phyloP scores from a whole-genome alignment of 2,888 invertebrate genomes.

The Parasteatoda lunata region DNA sequence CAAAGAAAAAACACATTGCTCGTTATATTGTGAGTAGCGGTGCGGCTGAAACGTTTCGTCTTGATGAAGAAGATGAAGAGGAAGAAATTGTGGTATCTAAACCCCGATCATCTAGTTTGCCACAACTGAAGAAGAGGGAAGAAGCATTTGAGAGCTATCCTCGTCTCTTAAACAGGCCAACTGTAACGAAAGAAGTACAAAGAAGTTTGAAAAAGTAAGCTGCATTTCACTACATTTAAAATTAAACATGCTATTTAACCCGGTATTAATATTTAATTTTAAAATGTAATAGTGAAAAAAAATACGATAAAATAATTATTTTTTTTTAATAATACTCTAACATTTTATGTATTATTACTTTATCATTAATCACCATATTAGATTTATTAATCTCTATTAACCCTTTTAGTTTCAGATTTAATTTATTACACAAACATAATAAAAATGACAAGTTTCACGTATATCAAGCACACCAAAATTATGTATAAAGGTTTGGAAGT shows the following conservation, averaged over 20 bases:
- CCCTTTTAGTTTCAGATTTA: too few relatives aligned
- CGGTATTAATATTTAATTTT: too few relatives aligned
- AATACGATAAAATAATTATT: neutral
- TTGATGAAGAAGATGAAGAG: constrained; percentile 48
- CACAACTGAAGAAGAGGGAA: constrained; percentile 46
- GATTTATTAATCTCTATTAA: neutral
- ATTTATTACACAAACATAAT: too few relatives aligned
- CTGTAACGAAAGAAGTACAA: constrained; percentile 90
- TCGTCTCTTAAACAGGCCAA: constrained; percentile 72
- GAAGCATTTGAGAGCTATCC: constrained; percentile 32
- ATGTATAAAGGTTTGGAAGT: too few relatives aligned
- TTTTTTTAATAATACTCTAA: neutral
- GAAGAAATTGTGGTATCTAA: constrained; percentile 28
- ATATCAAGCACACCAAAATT: too few relatives aligned
- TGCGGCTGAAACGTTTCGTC: constrained; percentile 47
- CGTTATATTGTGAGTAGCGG: constrained; percentile 56
- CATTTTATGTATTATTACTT: neutral
- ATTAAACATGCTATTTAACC: too few relatives aligned
- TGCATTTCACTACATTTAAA: neutral
- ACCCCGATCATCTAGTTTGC: constrained; percentile 54
- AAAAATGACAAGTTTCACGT: neutral
- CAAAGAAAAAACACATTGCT: constrained; percentile 12
- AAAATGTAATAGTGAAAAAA: too few relatives aligned
- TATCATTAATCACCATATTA: neutral
- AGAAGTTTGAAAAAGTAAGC: constrained; percentile 86